Conservation (phyloP, 2,888 invertebrate species). For the Unio delphinus region DNA sequence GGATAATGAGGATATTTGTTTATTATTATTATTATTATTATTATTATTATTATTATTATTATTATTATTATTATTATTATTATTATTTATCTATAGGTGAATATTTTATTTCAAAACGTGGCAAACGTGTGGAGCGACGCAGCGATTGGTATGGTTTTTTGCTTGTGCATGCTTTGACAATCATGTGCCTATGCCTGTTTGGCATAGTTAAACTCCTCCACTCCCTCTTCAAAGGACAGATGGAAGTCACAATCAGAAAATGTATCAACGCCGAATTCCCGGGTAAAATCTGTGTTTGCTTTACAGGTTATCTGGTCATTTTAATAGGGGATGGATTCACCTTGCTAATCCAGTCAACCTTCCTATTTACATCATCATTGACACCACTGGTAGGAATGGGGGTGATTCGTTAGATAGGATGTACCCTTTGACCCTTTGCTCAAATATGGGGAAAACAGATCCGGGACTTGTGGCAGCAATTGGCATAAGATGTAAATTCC, state of each 20-base stretch:
- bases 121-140: constrained; percentile 54
- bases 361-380: constrained; percentile 76
- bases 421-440: no score
- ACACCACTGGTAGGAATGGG: constrained; percentile 71
- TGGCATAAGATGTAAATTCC: no score
- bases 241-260: constrained; percentile 58
- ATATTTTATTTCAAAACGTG: constrained; percentile 42
- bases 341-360: constrained; percentile 75
- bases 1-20: no score
- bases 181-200: constrained; percentile 73
- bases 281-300: constrained; percentile 61
- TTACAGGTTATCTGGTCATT: constrained; percentile 75
- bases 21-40: no score
- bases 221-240: constrained; percentile 54
- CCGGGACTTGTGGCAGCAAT: no score
- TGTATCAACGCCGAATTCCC: constrained; percentile 69
- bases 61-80: no score
- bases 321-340: constrained; percentile 75
- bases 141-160: constrained; percentile 73
- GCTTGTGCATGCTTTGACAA: constrained; percentile 71
- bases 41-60: no score
- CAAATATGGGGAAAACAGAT: no score
- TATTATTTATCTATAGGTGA: constrained; percentile 24
- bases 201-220: constrained; percentile 74
- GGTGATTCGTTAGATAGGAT: no score